Evolutionary conservation across 2,797 vertebrate species (phyloP).

Genomic region (Poecilia gillii): DNA sequence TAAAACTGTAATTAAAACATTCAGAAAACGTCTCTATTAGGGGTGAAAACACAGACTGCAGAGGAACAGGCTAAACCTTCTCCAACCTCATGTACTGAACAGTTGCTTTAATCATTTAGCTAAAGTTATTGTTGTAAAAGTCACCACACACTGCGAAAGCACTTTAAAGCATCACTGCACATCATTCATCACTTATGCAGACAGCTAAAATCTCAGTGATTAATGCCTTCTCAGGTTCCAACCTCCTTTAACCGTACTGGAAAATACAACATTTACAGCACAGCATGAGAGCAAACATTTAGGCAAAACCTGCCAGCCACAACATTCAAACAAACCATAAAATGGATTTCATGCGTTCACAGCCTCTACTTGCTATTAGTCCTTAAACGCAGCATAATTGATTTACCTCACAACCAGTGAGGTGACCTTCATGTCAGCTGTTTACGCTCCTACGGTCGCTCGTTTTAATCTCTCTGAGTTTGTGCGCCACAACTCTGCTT

Average conservation of each 20-base stretch:
- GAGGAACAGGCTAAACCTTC: not conserved
- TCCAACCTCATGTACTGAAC: not conserved
- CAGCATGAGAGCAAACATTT: constrained; percentile 1
- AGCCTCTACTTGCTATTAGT: constrained; percentile 49
- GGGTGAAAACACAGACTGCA: not conserved
- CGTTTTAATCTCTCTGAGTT: not conserved
- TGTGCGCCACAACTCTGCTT: not conserved
- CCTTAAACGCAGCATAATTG: constrained; percentile 23
- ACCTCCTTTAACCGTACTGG: not conserved
- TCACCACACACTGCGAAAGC: constrained; percentile 3
- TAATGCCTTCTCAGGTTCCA: not conserved
- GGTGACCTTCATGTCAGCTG: constrained; percentile 30
- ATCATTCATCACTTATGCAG: not conserved
- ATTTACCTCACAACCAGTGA: constrained; percentile 33
- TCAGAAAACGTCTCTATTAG: not conserved
- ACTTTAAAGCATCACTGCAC: constrained; percentile 11
- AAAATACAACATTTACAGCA: constrained; percentile 3
- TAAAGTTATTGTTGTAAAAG: constrained; percentile 1
- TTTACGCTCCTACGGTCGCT: constrained; percentile 17
- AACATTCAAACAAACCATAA: constrained; percentile 10
- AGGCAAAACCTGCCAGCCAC: not conserved
- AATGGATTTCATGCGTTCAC: constrained; percentile 16
- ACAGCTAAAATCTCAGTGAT: not conserved
- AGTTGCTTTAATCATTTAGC: not conserved
- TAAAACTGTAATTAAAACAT: not conserved